Evolutionary conservation across 2,797 vertebrate genomes (phyloP).

Genomic region (Ctenopoma kingsleyae): DNA sequence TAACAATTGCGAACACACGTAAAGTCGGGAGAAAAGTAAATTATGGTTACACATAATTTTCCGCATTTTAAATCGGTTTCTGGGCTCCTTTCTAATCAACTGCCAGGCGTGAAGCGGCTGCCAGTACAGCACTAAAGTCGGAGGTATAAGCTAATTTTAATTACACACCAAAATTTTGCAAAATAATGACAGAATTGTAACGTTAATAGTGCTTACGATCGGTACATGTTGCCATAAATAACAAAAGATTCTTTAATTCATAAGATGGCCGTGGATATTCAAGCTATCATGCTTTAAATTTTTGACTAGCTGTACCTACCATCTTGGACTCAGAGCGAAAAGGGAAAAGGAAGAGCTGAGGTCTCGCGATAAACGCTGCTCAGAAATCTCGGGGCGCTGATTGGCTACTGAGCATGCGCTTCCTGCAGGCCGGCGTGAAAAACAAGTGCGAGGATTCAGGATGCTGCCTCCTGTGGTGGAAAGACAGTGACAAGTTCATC

Average conservation of each 20-base stretch:
- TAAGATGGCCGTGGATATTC: slow-evolving; percentile 78
- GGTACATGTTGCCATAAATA: rapidly evolving
- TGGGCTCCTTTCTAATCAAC: neutral
- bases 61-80: rapidly evolving
- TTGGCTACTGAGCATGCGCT: slow-evolving; percentile 68
- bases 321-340: slow-evolving; percentile 87
- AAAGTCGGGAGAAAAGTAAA: rapidly evolving
- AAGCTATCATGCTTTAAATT: slow-evolving; percentile 16
- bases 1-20: rapidly evolving
- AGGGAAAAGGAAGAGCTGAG: slow-evolving; percentile 83
- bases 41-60: rapidly evolving
- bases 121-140: slow-evolving; percentile 4
- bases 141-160: slow-evolving; percentile 22
- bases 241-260: neutral
- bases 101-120: neutral
- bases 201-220: neutral
- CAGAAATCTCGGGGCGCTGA: slow-evolving; percentile 66
- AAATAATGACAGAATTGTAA: slow-evolving; percentile 36
- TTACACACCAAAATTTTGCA: neutral
- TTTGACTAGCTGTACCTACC: slow-evolving; percentile 80
- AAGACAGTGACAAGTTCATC: neutral
- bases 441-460: neutral
- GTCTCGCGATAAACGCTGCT: slow-evolving; percentile 84
- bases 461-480: slow-evolving; percentile 49
- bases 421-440: slow-evolving; percentile 11